Base-by-base conservation (phyloP, 1,140 invertebrate genomes). In the Anagrus nilaparvatae region DNA sequence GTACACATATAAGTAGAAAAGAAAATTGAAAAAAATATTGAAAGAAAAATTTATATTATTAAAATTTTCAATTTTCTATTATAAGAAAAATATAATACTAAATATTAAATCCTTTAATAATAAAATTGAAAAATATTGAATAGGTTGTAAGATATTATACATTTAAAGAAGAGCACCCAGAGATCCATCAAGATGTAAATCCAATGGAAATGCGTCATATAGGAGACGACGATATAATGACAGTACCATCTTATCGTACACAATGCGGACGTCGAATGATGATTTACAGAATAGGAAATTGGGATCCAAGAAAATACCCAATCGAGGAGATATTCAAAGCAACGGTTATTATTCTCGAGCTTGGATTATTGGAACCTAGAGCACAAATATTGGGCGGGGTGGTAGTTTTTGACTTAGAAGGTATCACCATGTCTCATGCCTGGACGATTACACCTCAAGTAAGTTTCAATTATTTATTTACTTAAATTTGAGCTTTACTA, bases 311-410 rank as follows among this genome's bases (percentile, higher is more conserved):
- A 40, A 69, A 74, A 19, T 74, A 78, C 23, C 53, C 74, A 0
- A 58, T 82, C 0, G 78, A 81, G 18, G 81, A 86, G 50, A 57
- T 87, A 9, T 83, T 87, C 49, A 81, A 81, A 54, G 79, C 77
- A 0, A 79, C 80, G 0, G 70, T 86, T 19, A 63, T 81, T 19
- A 65, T 82, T 12, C 57, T 87, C 8, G 83, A 88, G 53, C 55
- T 85, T 2, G 82, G 82, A 0, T 67, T 83, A 18, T 46, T 87
- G 34, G 84, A 88, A 53, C 81, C 77, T 2, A 70, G 73, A 9
- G 75, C 76, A 0, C 84, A 87, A 58, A 77, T 87, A n/a, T 59
- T 84, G 4, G 84, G 84, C 0, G 84, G 82, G 2, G 69, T 83
- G 5, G 81, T 75, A 5, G 71, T 87, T 19, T 86, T 86, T 41